Evolutionary conservation across 2,797 vertebrate species (phyloP), one percentile per base, ranked within the genome.

Genomic region (Diplodus puntazzo): DNA sequence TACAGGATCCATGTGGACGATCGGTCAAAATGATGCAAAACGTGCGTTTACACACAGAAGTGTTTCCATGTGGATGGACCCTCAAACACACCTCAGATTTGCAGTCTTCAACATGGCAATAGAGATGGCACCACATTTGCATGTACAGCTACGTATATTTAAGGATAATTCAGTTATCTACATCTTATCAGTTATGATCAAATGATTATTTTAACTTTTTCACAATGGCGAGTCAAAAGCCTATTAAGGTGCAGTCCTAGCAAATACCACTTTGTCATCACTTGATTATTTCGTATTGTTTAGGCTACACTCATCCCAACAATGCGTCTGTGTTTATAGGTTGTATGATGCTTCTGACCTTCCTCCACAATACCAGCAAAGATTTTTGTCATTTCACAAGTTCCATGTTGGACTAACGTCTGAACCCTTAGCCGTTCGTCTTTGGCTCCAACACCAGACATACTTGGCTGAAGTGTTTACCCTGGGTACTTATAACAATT

Each of bases 391-490:
- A 71, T 85, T 89, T 80, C 76, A 67, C 75, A 74, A 86, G 73
- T 88, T 85, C 79, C 68, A 69, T 39, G 57, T 69, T 58, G 61
- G 82, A 78, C 75, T 82, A 82, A 74, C 52, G 79, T 81, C 89
- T 89, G 34, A 75, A 69, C 69, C 52, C 39, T 10, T 17, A 60
- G 73, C 77, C 84, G 87, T 94, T 87, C 3, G 27, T 94, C 92
- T 93, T 75, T 18, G 20, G 75, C 88, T 80, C 69, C 43, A 73
- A 74, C 86, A 74, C 17, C 17, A 92, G 77, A 91, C 89, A 94
- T 93, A 88, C 88, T 93, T 92, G 10, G 69, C 69, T 90, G 93
- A 93, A 94, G 82, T 95, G 92, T 95, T 95, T 95, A 95, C 81
- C 69, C 30, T 3, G 49, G 79, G 81, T 92, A 87, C 88, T 92